Evolutionary conservation across 2,888 invertebrate genomes (phyloP), one percentile per base, ranked within the genome.

Genomic region (Papilio gigon): DNA sequence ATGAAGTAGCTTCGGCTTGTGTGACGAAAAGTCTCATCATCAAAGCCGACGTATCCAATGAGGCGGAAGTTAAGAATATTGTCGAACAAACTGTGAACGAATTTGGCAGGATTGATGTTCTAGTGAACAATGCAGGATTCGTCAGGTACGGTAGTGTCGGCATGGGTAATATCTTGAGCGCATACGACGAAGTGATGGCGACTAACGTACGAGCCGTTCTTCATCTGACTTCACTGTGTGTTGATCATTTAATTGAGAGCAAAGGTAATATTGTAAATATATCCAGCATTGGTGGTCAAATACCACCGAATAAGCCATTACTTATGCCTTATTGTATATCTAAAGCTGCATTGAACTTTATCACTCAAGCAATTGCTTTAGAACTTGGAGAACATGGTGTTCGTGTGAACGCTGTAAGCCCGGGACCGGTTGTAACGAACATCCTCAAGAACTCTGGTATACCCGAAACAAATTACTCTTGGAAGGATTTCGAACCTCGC

Each of bases 331-430:
- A 75, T 42, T 35, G 59, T 42, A 47, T 63, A 8, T 70, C 73
- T 0, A 75, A 75, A 67, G 74, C 75, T 11, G 74, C 64, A 8
- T 42, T 75, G 9, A 71, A 73, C 9, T 70, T 72, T 50, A 74
- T 74, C 17, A 72, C 74, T 2, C 69, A 72, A 61, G 25, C 64
- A 37, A 61, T 68, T 14, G 75, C 75, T 9, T 25, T 73, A 1
- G 74, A 75, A 12, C 30, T 75, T 9, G 71, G 71, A 9, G 27
- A 35, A 11, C 60, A 58, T 30, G 75, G 74, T 17, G 71, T 75
- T 0, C 53, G 75, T 33, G 74, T 74, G 0, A 75, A 75, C 44
- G 37, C 56, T 8, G 96, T 97, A 0, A 96, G 96, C 86, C 98
- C 97, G 12, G 76, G 76, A 14, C 72, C 72, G 1, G 72, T 73